Conservation (phyloP, 2,888 invertebrate genomes). For the Cistogaster globosa region DNA sequence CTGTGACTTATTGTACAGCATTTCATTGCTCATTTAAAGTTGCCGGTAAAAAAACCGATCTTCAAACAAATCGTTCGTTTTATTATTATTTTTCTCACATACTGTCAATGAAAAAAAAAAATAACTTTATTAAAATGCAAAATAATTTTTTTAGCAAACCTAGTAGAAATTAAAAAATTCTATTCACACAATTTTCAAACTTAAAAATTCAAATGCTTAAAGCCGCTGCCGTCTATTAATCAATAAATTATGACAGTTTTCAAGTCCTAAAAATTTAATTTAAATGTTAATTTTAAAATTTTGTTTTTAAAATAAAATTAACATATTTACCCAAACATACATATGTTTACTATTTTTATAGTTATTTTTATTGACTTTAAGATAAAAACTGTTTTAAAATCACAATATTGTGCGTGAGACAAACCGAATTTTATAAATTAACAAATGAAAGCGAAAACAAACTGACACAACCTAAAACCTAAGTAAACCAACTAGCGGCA, state of each 20-base stretch:
- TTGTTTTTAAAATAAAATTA: conserved; percentile 22
- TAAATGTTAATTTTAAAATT: neutral
- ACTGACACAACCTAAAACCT: neutral
- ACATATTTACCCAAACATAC: conserved; percentile 14
- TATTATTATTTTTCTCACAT: conserved; percentile 24
- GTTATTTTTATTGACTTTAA: neutral
- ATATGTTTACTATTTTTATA: conserved; percentile 18
- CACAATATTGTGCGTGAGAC: neutral
- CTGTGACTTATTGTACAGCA: too few species aligned
- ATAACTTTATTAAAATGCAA: neutral
- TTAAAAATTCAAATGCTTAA: conserved; percentile 11
- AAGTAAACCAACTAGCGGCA: conserved; percentile 10
- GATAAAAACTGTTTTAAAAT: conserved; percentile 55
- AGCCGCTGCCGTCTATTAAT: conserved; percentile 43
- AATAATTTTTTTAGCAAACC: neutral
- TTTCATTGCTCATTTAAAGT: neutral
- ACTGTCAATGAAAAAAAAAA: conserved; percentile 8
- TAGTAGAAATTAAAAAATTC: too few species aligned
- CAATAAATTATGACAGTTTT: conserved; percentile 63
- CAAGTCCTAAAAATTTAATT: conserved; percentile 20
- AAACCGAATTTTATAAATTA: neutral
- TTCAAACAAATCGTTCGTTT: neutral
- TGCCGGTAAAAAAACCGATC: conserved; percentile 7
- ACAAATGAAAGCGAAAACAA: conserved; percentile 11
- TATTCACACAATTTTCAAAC: conserved; percentile 22